A percentile compares a stretch with the other conserved stretches of the same genome.
Evolutionary conservation across 2,888 invertebrate genomes (phyloP).

Genomic region (Alitta virens): DNA sequence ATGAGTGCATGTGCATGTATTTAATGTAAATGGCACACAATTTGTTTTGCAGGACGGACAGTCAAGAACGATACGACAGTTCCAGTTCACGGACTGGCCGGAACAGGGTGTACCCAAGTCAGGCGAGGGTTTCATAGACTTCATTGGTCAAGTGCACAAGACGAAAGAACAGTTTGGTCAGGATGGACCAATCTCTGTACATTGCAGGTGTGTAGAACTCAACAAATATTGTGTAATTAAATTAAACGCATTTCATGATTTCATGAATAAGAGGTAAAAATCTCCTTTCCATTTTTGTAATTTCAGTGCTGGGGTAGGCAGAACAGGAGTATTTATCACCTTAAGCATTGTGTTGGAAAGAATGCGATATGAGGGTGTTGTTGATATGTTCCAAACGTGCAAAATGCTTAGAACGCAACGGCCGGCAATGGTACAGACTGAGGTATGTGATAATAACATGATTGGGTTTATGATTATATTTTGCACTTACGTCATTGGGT

Average conservation of each 20-base stretch:
- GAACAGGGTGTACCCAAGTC: conserved; percentile 85
- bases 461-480: too few species aligned
- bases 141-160: conserved; percentile 98
- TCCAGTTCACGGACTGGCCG: conserved; percentile 62
- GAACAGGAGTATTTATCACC: conserved; percentile 97
- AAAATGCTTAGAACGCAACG: conserved; percentile 96
- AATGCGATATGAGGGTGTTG: conserved; percentile 98
- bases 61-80: conserved; percentile 66
- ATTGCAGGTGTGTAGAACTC: conserved; percentile 72
- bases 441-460: conserved; percentile 65
- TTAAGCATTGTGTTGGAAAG: conserved; percentile 96
- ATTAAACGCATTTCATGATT: too few species aligned
- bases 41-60: conserved; percentile 73
- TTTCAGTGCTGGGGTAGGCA: conserved; percentile 92
- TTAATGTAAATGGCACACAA: too few species aligned
- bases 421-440: conserved; percentile 99
- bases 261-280: too few species aligned
- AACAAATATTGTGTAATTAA: too few species aligned
- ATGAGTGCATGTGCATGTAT: too few species aligned
- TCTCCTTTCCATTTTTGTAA: too few species aligned
- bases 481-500: too few species aligned
- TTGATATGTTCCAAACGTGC: conserved; percentile 98
- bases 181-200: conserved; percentile 98
- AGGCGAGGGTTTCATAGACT: conserved; percentile 98
- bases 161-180: conserved; percentile 99